A percentile compares a stretch with the other conserved stretches of the same genome.
Conservation (phyloP, 2,113 vertebrate genomes). For the Ariopsis seemanni region DNA sequence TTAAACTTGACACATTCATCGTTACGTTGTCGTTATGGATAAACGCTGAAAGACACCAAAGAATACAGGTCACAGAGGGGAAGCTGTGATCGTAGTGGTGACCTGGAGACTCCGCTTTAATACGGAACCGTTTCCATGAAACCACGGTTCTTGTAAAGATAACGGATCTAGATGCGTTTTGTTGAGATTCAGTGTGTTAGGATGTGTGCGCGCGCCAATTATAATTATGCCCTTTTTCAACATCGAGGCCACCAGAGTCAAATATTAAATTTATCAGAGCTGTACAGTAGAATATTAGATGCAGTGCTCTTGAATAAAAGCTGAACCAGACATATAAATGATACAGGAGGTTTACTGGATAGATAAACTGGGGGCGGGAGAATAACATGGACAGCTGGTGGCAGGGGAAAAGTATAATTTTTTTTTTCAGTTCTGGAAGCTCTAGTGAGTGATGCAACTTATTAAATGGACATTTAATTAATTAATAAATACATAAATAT, state of each 20-base stretch:
- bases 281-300: not conserved
- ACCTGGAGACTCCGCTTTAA: too few species aligned
- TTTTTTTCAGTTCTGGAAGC: not conserved
- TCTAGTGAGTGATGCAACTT: not conserved
- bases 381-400: not conserved
- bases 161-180: not conserved
- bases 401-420: not conserved
- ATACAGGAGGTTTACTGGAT: not conserved
- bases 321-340: not conserved
- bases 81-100: too few species aligned
- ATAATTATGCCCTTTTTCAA: too few species aligned
- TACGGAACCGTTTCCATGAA: too few species aligned
- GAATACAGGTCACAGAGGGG: too few species aligned
- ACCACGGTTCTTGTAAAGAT: too few species aligned
- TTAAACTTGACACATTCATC: too few species aligned
- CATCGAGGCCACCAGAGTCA: not conserved
- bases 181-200: not conserved
- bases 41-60: too few species aligned
- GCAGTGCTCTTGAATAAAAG: not conserved
- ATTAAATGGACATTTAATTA: not conserved
- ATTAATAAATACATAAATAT: too few species aligned
- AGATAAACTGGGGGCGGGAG: not conserved
- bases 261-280: not conserved
- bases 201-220: too few species aligned
- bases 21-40: too few species aligned